Conservation (phyloP, 2,797 vertebrate species). For the Vespertilio murinus region DNA sequence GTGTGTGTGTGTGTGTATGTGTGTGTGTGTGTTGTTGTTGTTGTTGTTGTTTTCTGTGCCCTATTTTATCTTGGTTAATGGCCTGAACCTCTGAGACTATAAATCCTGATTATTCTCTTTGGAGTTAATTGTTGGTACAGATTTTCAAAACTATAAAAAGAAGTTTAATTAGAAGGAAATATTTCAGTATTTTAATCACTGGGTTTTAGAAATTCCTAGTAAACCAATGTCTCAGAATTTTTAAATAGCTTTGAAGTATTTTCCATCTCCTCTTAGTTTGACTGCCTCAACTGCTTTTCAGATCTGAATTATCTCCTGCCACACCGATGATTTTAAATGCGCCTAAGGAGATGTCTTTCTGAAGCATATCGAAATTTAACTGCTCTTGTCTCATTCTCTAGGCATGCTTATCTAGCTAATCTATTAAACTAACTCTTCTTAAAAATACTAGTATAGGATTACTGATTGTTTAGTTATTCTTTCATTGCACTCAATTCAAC, state of each 20-base stretch:
- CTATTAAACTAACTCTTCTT: neutral
- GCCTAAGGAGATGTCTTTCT: neutral
- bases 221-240: constrained; percentile 6
- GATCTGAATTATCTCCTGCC: neutral
- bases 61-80: constrained; percentile 27
- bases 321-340: neutral
- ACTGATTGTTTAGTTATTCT: neutral
- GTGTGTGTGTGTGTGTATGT: too few relatives aligned
- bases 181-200: neutral
- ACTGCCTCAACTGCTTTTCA: neutral
- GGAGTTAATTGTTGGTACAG: neutral
- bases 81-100: neutral
- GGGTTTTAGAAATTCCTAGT: neutral
- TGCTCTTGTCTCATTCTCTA: neutral
- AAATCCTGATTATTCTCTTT: neutral
- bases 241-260: neutral
- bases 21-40: too few relatives aligned
- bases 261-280: neutral
- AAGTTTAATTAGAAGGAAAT: neutral
- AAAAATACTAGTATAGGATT: neutral
- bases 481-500: neutral
- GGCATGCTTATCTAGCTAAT: neutral
- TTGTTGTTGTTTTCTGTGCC: neutral
- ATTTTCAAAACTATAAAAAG: constrained; percentile 27
- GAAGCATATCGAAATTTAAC: neutral